Base-by-base conservation (phyloP, 2,888 invertebrate genomes). In the Drosophila cracens region DNA sequence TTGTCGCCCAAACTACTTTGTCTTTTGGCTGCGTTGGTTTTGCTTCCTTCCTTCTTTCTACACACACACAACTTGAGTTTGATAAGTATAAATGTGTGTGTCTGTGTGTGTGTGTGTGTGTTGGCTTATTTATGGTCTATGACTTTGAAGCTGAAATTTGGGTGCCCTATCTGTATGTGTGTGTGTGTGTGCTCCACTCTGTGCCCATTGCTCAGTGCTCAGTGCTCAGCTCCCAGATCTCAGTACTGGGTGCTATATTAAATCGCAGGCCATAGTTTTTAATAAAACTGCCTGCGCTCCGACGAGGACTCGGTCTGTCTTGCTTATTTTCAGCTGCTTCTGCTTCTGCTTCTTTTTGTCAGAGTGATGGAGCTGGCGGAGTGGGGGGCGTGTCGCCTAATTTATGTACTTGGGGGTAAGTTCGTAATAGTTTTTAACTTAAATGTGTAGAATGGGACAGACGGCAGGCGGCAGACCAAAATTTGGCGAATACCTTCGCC, bases 341-440 rank as follows among this genome's bases (percentile, higher is more conserved):
- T 25, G 2, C 38, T 21, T 18, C 21, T 21, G 21, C 21, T 25
- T 25, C 16, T 4, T 13, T 16, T 16, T 43, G 21, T n/a, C 43
- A 43, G 11, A 21, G 21, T 27, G 36, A 25, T 27, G 56, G 25
- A 36, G 25, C 8, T 36, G 18, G 27, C 8, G 10, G 13, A 21
- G 48, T 34, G 21, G 8, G 27, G 11, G 54, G 72, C 56, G 43
- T 49, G 36, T 80, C 60, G 61, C 63, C 68, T 90, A 89, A 85
- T 85, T 90, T 85, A 85, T 85, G 89, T 89, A 85, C 89, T 89
- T 72, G 65, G 69, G 81, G 86, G 83, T 87, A 74, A 78, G 71
- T 86, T 69, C 87, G 79, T 89, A 87, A 90, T 85, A 85, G 90
- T 90, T 85, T 85, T 85, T 77, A 85, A 76, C 83, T 83, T 90